These are phyloP conservation scores for Sardina pilchardus DNA, from an alignment of 2,113 vertebrate species.

Conservation along the genomic window DNA sequence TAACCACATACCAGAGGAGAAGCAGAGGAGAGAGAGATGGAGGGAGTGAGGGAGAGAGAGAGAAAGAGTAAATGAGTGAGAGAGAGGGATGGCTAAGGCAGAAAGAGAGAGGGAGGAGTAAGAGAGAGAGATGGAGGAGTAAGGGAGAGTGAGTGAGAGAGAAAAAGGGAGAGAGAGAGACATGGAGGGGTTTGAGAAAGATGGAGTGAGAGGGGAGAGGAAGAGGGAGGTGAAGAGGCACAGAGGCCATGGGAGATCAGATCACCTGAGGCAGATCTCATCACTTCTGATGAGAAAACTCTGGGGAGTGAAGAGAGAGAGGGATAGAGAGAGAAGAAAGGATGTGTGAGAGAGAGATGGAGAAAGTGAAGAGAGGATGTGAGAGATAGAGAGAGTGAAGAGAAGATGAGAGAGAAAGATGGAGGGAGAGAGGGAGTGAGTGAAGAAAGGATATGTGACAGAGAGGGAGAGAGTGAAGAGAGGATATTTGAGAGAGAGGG, in stretches of 20 bases:
- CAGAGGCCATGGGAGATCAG: too few species aligned
- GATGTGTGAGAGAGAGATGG: not conserved
- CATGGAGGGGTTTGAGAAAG: not conserved
- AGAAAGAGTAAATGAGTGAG: too few species aligned
- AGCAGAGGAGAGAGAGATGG: too few species aligned
- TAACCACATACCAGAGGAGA: too few species aligned
- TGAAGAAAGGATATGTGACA: too few species aligned
- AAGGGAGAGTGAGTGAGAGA: constrained; percentile 11
- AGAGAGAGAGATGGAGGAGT: too few species aligned
- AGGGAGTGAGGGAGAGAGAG: too few species aligned
- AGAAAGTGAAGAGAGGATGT: not conserved
- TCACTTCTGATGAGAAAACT: too few species aligned
- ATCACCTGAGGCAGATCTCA: too few species aligned
- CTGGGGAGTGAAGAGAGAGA: not conserved
- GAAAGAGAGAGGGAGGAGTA: not conserved
- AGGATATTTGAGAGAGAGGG: not conserved
- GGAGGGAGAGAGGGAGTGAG: not conserved
- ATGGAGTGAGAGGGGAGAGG: not conserved
- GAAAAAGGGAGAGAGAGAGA: constrained; percentile 44
- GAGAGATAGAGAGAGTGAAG: constrained; percentile 36
- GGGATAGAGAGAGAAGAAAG: not conserved
- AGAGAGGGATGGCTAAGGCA: too few species aligned
- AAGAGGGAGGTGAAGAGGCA: too few species aligned
- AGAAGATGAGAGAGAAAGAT: constrained; percentile 35
- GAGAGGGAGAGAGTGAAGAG: too few species aligned